These are phyloP conservation scores for Cataglyphis rosenhaueri DNA, from an alignment of 2,888 invertebrate genomes.

Conservation along the genomic window DNA sequence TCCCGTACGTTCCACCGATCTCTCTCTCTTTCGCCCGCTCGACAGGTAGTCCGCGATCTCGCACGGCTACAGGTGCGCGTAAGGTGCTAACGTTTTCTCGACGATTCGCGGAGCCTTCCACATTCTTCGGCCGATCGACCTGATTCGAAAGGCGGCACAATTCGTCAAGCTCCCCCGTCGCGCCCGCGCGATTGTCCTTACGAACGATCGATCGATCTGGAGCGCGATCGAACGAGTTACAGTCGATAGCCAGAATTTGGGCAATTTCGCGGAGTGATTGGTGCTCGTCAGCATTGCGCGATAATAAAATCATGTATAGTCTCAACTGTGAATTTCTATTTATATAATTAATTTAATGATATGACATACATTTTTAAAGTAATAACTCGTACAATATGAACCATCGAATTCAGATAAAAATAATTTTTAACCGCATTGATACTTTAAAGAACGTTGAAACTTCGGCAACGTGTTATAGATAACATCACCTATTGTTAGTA, in stretches of 20 bases:
- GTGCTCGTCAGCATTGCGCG: background rate
- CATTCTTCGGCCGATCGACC: conserved; percentile 32
- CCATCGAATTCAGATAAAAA: background rate
- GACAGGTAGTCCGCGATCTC: conserved; percentile 50
- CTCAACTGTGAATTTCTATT: background rate
- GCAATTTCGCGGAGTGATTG: background rate
- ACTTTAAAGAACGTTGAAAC: background rate
- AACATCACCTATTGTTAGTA: too few species aligned
- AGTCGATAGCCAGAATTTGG: background rate
- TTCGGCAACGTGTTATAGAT: background rate
- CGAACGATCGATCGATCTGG: background rate
- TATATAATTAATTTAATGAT: background rate
- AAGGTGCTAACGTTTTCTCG: conserved; percentile 54
- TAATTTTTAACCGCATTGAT: background rate
- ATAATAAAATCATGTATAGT: background rate
- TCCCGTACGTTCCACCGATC: conserved; percentile 41
- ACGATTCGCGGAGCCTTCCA: conserved; percentile 39
- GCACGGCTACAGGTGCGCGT: conserved; percentile 57
- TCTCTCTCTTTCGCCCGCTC: conserved; percentile 18
- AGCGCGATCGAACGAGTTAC: background rate
- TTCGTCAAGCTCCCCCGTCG: conserved; percentile 39
- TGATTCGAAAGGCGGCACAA: conserved; percentile 32
- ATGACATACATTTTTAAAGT: background rate
- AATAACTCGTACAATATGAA: background rate
- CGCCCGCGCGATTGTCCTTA: conserved; percentile 26